Evolutionary conservation across 2,888 invertebrate species (phyloP).

Genomic region (Actias luna): DNA sequence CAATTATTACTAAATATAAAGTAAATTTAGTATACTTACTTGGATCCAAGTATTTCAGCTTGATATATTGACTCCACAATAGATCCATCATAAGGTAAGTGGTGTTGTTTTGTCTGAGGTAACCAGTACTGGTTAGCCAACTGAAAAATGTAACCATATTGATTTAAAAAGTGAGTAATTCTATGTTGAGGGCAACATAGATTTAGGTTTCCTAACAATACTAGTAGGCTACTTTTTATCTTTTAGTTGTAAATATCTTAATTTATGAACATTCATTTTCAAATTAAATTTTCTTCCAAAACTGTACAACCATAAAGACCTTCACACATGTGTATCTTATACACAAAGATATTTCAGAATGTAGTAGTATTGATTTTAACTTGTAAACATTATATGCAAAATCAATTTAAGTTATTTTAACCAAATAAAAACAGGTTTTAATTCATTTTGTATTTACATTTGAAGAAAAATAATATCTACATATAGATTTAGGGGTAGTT

Average conservation of each 20-base stretch:
- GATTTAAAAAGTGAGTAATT: conserved; percentile 57
- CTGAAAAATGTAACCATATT: conserved; percentile 81
- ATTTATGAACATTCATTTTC: not conserved
- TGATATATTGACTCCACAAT: conserved; percentile 94
- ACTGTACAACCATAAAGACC: not conserved
- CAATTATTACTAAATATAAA: conserved; percentile 26
- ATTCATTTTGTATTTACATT: no score
- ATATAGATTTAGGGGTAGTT: no score
- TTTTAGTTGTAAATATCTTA: not conserved
- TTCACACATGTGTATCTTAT: not conserved
- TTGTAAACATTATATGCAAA: no score
- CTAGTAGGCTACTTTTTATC: conserved; percentile 61
- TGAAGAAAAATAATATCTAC: no score
- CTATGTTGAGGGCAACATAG: conserved; percentile 71
- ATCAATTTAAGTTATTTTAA: no score
- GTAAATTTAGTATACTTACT: conserved; percentile 74
- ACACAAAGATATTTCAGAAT: not conserved
- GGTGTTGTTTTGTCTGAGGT: conserved; percentile 88
- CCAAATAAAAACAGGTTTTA: no score
- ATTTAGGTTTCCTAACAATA: conserved; percentile 53
- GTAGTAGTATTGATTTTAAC: not conserved
- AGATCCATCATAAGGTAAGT: conserved; percentile 87
- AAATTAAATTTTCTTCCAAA: not conserved
- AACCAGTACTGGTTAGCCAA: conserved; percentile 97
- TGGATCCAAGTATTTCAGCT: conserved; percentile 92